A percentile compares a stretch with the other conserved stretches of the same genome.
phyloP scores from a whole-genome alignment of 2,113 vertebrate genomes.

The Micromys minutus region DNA sequence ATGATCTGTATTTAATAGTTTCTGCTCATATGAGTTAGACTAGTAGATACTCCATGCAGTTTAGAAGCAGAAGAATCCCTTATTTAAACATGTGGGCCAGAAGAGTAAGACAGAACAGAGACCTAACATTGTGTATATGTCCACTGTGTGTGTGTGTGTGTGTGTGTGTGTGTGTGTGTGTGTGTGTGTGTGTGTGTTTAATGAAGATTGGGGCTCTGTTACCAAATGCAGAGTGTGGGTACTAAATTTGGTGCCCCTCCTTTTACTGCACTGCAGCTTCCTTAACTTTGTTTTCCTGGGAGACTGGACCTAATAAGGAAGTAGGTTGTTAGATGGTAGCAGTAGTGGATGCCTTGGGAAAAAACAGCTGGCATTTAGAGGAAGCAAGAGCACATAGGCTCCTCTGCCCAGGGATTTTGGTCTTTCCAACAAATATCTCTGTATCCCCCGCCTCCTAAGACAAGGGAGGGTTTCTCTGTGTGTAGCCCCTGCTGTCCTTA shows the following conservation, averaged over 20 bases:
- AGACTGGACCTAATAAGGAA: neutral
- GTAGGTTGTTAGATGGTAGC: neutral
- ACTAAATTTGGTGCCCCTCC: neutral
- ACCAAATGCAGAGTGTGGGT: neutral
- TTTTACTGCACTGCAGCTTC: neutral
- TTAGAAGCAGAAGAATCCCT: neutral
- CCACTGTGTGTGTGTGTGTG: neutral
- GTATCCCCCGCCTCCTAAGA: neutral
- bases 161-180: neutral
- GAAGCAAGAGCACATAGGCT: neutral
- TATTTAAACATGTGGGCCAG: neutral
- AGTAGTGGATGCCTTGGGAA: neutral
- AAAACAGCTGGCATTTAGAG: constrained; percentile 22
- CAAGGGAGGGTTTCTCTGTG: too few species aligned
- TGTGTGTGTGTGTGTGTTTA: neutral
- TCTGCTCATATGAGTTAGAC: neutral
- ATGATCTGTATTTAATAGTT: neutral
- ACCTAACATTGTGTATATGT: neutral
- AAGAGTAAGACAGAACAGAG: constrained; percentile 10
- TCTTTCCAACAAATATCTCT: neutral
- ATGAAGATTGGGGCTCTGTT: neutral
- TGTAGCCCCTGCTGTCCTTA: neutral
- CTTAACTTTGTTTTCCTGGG: constrained; percentile 23
- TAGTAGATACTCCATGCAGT: neutral
- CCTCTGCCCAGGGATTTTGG: neutral